Conservation (phyloP, 2,888 invertebrate species). For the Nowickia ferox region DNA sequence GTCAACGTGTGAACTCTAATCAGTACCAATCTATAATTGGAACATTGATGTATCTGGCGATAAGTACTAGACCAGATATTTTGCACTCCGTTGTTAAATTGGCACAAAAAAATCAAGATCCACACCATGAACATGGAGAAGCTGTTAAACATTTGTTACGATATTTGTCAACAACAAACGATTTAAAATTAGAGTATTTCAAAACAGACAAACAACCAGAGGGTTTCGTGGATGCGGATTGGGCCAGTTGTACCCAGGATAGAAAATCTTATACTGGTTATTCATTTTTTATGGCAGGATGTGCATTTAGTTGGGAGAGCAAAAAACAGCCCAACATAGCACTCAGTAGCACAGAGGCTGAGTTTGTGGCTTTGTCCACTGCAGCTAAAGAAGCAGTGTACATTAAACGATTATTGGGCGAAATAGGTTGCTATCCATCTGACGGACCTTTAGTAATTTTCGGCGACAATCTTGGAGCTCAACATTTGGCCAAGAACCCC, state of each 20-base stretch:
- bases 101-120: constrained; percentile 24
- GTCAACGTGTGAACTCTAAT: neutral
- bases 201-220: neutral
- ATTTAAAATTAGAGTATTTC: neutral
- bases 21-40: neutral
- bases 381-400: neutral
- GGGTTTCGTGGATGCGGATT: constrained; percentile 7
- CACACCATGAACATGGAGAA: constrained; percentile 13
- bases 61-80: neutral
- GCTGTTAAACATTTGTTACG: constrained; percentile 26
- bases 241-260: neutral
- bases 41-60: neutral
- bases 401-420: neutral
- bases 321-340: constrained; percentile 15
- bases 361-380: constrained; percentile 8
- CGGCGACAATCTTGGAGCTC: constrained; percentile 39
- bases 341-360: neutral
- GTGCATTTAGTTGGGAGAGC: neutral
- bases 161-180: neutral
- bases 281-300: neutral
- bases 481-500: constrained; percentile 32
- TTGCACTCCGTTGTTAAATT: neutral
- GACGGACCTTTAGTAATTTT: neutral
- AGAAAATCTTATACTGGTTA: neutral
- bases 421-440: neutral